phyloP scores from a whole-genome alignment of 2,888 invertebrate genomes.

The Tyria jacobaeae region DNA sequence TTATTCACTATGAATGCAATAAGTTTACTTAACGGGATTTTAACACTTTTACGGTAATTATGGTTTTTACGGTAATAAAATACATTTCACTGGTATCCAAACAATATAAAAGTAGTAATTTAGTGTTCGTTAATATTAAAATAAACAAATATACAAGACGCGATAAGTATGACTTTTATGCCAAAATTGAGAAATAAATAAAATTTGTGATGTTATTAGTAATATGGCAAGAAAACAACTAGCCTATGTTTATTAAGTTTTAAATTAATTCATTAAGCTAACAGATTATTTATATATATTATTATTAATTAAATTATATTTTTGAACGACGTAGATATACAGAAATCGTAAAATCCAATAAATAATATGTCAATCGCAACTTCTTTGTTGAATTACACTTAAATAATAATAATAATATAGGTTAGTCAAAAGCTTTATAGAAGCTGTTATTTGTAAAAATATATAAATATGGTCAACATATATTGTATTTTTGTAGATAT shows the following conservation, averaged over 20 bases:
- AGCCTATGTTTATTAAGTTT: conserved; percentile 32
- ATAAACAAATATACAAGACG: no score
- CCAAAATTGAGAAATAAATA: conserved; percentile 33
- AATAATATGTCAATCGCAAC: neutral
- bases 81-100: neutral
- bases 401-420: neutral
- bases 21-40: no score
- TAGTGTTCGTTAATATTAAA: neutral
- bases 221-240: conserved; percentile 53
- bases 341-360: neutral
- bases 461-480: neutral
- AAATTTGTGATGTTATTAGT: conserved; percentile 44
- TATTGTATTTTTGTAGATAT: no score
- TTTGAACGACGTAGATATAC: neutral
- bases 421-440: neutral
- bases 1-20: no score
- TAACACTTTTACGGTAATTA: no score
- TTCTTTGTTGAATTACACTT: neutral
- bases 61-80: no score
- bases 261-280: conserved; percentile 19
- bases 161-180: neutral
- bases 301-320: neutral
- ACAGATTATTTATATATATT: neutral
- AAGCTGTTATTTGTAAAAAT: neutral
- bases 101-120: neutral